These are phyloP conservation scores for Myiagra hebetior DNA, from an alignment of 2,113 vertebrate genomes.

Conservation along the genomic window DNA sequence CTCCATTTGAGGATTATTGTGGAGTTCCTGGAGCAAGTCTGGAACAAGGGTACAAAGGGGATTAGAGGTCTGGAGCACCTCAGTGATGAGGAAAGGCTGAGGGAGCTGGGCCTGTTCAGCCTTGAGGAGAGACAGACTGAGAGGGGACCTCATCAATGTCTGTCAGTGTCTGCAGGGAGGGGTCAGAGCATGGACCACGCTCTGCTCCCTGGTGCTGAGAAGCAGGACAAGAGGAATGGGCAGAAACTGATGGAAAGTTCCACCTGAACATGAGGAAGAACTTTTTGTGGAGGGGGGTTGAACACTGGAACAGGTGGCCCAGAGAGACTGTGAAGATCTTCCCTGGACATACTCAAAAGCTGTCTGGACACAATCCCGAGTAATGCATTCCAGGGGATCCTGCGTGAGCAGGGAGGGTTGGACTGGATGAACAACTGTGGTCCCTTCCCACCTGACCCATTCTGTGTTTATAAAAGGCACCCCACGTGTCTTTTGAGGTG, in stretches of 20 bases:
- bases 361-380: neutral
- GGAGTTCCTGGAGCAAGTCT: neutral
- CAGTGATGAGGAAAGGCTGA: neutral
- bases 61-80: neutral
- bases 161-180: neutral
- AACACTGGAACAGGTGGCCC: neutral
- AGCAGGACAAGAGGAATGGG: neutral
- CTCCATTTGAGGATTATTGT: neutral
- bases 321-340: neutral
- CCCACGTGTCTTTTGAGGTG: neutral
- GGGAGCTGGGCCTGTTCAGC: neutral
- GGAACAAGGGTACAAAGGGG: neutral
- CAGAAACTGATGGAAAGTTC: neutral
- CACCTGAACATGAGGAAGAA: neutral
- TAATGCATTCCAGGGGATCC: rapidly evolving
- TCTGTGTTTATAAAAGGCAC: neutral
- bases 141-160: neutral
- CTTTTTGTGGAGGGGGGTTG: neutral
- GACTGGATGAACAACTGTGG: neutral
- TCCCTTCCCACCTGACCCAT: neutral
- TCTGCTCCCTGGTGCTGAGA: neutral
- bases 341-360: neutral
- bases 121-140: neutral
- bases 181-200: neutral
- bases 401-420: neutral